Evolutionary conservation across 2,113 vertebrate genomes (phyloP).

Genomic region (Calidris pugnax): DNA sequence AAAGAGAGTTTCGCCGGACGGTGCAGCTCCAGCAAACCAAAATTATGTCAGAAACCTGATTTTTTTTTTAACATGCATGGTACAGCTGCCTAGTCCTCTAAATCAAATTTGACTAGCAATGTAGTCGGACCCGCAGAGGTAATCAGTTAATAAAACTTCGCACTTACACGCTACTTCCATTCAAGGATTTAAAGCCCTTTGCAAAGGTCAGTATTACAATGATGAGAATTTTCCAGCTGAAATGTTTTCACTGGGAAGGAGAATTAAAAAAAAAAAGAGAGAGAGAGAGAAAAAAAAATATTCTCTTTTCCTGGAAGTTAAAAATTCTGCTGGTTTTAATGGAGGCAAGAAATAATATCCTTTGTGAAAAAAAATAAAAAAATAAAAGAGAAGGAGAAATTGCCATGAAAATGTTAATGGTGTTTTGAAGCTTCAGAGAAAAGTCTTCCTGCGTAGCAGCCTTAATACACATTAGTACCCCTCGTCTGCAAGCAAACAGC

Average conservation of each 20-base stretch:
- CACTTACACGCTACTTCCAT: slow-evolving; percentile 35
- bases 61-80: neutral
- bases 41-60: neutral
- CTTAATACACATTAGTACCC: slow-evolving; percentile 11
- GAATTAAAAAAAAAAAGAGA: neutral
- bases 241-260: slow-evolving; percentile 46
- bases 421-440: slow-evolving; percentile 46
- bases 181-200: slow-evolving; percentile 63
- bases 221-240: slow-evolving; percentile 66
- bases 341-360: neutral
- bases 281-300: neutral
- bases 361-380: neutral
- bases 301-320: slow-evolving; percentile 2
- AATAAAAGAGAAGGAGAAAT: neutral
- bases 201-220: slow-evolving; percentile 54
- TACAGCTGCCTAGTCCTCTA: neutral
- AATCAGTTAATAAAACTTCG: slow-evolving; percentile 68
- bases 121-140: neutral
- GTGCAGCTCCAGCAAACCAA: neutral
- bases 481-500: slow-evolving; percentile 42
- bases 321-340: neutral
- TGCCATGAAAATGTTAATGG: slow-evolving; percentile 45
- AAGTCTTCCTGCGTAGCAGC: slow-evolving; percentile 10
- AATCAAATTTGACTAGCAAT: slow-evolving; percentile 51
- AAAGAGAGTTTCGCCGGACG: neutral